phyloP scores from a whole-genome alignment of 2,888 invertebrate genomes.

The Dasysyrphus tricinctus region DNA sequence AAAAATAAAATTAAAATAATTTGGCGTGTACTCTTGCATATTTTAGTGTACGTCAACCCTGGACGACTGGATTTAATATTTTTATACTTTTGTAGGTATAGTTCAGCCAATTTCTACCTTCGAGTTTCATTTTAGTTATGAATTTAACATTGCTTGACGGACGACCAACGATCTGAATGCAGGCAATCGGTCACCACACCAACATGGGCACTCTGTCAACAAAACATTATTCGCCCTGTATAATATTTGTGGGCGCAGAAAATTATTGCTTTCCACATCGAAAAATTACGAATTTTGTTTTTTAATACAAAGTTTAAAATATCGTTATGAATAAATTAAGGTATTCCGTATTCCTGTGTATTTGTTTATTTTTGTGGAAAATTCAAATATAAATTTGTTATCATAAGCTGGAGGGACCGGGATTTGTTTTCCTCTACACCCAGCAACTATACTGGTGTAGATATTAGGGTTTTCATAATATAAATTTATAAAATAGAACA shows the following conservation, averaged over 20 bases:
- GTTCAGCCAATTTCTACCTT: too few relatives aligned
- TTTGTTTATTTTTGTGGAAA: background rate
- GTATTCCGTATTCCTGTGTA: background rate
- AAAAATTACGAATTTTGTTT: background rate
- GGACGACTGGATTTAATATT: too few relatives aligned
- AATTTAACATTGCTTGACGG: too few relatives aligned
- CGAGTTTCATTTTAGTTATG: too few relatives aligned
- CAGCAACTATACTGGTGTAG: too few relatives aligned
- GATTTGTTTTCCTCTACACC: too few relatives aligned
- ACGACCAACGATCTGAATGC: background rate
- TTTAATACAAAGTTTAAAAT: background rate
- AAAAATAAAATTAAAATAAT: background rate
- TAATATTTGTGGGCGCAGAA: too few relatives aligned
- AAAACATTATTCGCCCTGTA: background rate
- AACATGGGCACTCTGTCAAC: background rate
- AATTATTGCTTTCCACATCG: background rate
- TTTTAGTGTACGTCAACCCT: background rate
- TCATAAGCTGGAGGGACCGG: background rate
- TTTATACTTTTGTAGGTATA: too few relatives aligned
- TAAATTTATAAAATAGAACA: too few relatives aligned
- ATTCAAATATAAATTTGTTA: background rate
- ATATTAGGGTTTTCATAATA: too few relatives aligned
- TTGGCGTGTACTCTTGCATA: background rate
- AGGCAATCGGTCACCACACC: background rate
- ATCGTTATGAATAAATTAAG: background rate